These are phyloP conservation scores for Tetropium fuscum DNA, from an alignment of 2,888 invertebrate species.

Conservation along the genomic window DNA sequence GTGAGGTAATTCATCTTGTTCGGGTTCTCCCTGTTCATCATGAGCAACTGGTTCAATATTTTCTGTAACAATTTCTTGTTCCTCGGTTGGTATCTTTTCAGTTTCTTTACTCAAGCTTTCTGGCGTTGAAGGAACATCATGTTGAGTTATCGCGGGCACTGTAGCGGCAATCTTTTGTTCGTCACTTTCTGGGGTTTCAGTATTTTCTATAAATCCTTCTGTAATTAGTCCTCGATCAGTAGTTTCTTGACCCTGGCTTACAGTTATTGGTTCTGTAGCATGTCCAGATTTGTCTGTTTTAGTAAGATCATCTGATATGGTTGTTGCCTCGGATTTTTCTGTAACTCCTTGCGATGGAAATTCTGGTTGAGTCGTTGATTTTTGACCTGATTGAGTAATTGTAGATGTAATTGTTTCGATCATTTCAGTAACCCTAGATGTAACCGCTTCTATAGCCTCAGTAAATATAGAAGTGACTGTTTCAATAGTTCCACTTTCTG, in stretches of 20 bases:
- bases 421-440: slow-evolving; percentile 33
- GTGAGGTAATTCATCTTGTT: slow-evolving; percentile 14
- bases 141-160: background rate
- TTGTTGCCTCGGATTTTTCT: slow-evolving; percentile 11
- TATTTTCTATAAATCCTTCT: slow-evolving; percentile 5
- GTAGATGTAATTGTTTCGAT: slow-evolving; percentile 34
- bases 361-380: slow-evolving; percentile 15
- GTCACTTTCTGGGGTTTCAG: slow-evolving; percentile 11
- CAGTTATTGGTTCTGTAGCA: background rate
- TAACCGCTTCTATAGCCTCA: slow-evolving; percentile 41
- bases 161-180: slow-evolving; percentile 2
- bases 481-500: slow-evolving; percentile 40
- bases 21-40: slow-evolving; percentile 22
- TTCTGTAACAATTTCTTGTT: slow-evolving; percentile 20
- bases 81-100: slow-evolving; percentile 1
- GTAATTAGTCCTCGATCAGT: slow-evolving; percentile 5
- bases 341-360: slow-evolving; percentile 8
- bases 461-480: slow-evolving; percentile 43
- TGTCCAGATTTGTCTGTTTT: slow-evolving; percentile 3
- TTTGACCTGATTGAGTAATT: slow-evolving; percentile 25
- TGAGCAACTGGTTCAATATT: slow-evolving; percentile 5
- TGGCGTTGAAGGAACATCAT: background rate
- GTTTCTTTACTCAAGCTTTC: background rate
- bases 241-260: background rate
- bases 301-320: background rate